Conservation (phyloP, 2,888 invertebrate species). For the Anarsia innoxiella region DNA sequence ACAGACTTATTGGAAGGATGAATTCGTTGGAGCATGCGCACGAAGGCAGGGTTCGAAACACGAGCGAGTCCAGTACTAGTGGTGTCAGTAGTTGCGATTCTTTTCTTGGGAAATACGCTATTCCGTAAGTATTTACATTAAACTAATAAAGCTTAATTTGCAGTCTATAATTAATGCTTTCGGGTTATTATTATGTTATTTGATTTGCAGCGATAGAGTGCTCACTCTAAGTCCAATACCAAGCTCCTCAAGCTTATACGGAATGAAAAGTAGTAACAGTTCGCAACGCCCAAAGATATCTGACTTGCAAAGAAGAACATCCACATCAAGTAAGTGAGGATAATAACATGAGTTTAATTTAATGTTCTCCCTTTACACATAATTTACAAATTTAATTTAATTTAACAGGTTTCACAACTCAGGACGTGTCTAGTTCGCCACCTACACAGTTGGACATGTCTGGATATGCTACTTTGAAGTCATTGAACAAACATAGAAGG, state of each 20-base stretch:
- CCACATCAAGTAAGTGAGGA: constrained; percentile 76
- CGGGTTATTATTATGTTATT: no score
- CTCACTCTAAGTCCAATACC: constrained; percentile 91
- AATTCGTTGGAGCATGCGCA: constrained; percentile 58
- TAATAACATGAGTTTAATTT: background rate
- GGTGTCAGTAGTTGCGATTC: constrained; percentile 90
- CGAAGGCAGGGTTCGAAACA: constrained; percentile 64
- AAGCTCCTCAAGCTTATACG: constrained; percentile 84
- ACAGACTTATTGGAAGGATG: constrained; percentile 49
- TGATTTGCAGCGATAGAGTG: constrained; percentile 77
- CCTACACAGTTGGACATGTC: constrained; percentile 84
- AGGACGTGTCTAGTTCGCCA: constrained; percentile 71
- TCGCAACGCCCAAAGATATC: constrained; percentile 59
- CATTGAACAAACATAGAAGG: constrained; percentile 77
- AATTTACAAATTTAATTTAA: no score
- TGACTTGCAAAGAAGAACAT: constrained; percentile 70
- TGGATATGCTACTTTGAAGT: constrained; percentile 84
- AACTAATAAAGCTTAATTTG: background rate
- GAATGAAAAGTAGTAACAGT: constrained; percentile 59
- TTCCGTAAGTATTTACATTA: constrained; percentile 61
- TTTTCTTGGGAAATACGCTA: constrained; percentile 75
- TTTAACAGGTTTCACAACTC: constrained; percentile 63
- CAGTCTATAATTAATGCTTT: background rate
- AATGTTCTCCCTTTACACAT: no score
- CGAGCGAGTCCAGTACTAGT: constrained; percentile 85